phyloP scores from a whole-genome alignment of 2,113 vertebrate genomes.

The Chaetorhynchus papuensis region DNA sequence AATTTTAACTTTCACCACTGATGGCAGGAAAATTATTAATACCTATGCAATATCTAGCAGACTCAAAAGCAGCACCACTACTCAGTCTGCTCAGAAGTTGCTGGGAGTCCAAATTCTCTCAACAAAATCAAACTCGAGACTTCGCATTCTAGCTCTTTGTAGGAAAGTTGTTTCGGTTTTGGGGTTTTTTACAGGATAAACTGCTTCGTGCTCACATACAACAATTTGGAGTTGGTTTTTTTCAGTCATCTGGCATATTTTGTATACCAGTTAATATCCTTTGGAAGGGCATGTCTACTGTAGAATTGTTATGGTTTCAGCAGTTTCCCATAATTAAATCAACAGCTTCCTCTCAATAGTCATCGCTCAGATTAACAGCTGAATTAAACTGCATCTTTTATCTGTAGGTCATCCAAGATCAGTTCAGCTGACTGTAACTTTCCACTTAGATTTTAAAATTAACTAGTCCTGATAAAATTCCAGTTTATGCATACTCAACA shows the following conservation, averaged over 20 bases:
- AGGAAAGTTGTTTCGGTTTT: not conserved
- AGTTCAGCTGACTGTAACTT: not conserved
- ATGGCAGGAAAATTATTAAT: not conserved
- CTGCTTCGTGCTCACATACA: fast-evolving
- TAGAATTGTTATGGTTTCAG: not conserved
- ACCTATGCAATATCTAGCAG: not conserved
- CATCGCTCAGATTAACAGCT: not conserved
- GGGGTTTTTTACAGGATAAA: not conserved
- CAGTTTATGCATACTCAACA: not conserved
- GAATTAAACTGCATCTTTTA: not conserved
- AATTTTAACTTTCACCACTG: not conserved
- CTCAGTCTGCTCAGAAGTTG: not conserved
- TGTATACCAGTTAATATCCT: not conserved
- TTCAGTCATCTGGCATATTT: not conserved
- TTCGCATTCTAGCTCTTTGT: not conserved
- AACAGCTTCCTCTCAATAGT: not conserved
- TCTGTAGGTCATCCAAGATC: not conserved
- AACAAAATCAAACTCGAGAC: not conserved
- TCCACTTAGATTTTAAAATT: not conserved
- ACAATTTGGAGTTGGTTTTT: not conserved
- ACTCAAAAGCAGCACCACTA: not conserved
- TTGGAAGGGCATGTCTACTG: not conserved
- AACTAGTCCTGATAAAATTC: not conserved
- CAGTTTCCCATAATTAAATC: not conserved
- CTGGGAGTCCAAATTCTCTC: not conserved